Evolutionary conservation across 2,797 vertebrate species (phyloP).

Genomic region (Nyctalus aviator): DNA sequence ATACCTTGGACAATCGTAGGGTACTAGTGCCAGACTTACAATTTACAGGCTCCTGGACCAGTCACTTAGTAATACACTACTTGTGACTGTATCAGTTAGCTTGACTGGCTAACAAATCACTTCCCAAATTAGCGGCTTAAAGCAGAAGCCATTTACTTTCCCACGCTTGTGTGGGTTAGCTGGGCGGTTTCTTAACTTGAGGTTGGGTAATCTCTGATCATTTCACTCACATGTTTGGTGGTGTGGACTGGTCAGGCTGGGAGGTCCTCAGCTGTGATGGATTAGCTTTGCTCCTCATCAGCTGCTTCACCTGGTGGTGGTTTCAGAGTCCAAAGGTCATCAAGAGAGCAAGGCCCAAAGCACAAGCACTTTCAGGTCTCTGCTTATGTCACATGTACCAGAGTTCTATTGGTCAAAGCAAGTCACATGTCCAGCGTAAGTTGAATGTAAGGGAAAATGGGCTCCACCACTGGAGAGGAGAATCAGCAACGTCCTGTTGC

Average conservation of each 20-base stretch:
- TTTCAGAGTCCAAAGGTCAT: neutral
- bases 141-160: neutral
- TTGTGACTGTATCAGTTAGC: neutral
- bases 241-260: neutral
- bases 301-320: neutral
- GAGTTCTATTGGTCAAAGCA: neutral
- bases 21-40: neutral
- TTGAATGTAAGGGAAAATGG: neutral
- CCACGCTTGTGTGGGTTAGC: neutral
- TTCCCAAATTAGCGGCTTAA: neutral
- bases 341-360: neutral
- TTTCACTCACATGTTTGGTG: neutral
- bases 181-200: neutral
- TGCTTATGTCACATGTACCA: neutral
- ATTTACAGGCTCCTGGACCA: neutral
- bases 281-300: neutral
- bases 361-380: neutral
- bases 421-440: neutral
- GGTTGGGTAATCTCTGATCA: neutral
- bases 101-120: neutral
- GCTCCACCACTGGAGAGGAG: neutral
- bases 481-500: accelerated
- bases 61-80: neutral
- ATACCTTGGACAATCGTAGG: neutral
- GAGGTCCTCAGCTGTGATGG: neutral